These are phyloP conservation scores for Chelonia mydas DNA, from an alignment of 2,797 vertebrate genomes.

Conservation along the genomic window DNA sequence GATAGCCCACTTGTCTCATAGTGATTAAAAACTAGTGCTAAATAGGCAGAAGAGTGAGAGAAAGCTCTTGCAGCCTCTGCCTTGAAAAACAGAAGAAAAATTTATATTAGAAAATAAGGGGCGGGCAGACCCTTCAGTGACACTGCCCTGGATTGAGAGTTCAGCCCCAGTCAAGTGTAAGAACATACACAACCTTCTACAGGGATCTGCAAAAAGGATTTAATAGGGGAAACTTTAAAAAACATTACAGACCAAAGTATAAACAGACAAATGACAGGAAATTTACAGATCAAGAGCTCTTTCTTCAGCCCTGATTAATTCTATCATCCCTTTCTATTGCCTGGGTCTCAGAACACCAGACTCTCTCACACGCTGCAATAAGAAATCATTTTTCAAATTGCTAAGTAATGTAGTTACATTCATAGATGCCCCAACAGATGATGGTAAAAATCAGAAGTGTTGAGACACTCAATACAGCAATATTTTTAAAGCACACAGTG, in stretches of 20 bases:
- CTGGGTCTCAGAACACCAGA: not conserved
- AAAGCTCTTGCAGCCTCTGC: not conserved
- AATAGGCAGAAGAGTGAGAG: not conserved
- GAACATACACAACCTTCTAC: not conserved
- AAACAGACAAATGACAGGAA: too few relatives aligned
- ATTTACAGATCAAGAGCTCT: not conserved
- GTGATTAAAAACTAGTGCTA: not conserved
- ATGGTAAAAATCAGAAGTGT: not conserved
- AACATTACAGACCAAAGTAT: not conserved
- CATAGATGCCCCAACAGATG: fast-evolving
- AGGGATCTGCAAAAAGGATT: not conserved
- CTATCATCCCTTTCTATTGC: not conserved
- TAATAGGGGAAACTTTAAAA: not conserved
- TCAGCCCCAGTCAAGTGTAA: not conserved
- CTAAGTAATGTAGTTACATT: not conserved
- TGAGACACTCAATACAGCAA: not conserved
- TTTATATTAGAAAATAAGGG: not conserved
- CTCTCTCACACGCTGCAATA: not conserved
- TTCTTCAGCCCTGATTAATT: not conserved
- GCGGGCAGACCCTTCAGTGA: not conserved
- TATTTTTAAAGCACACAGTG: not conserved
- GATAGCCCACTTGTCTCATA: too few relatives aligned
- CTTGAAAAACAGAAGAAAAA: not conserved
- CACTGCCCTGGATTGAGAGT: not conserved
- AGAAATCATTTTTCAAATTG: not conserved